Evolutionary conservation across 1,140 invertebrate species (phyloP).

Genomic region (Drosophila equinoxialis): DNA sequence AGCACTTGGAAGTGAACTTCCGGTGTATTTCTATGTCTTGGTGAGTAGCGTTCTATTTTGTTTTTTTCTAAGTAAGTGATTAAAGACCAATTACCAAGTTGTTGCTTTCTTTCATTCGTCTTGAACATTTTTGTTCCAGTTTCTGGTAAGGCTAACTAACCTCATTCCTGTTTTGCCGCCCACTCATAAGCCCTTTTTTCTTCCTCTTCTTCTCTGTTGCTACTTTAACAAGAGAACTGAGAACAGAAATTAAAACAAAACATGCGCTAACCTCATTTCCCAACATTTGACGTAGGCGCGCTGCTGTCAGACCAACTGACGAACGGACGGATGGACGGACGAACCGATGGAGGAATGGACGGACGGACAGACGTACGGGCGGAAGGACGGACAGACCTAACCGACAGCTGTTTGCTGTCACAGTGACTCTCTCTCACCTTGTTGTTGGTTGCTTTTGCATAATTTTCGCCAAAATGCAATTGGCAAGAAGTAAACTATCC

Average conservation of each 20-base stretch:
- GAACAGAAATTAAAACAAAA: conserved; percentile 52
- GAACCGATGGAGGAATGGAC: no score
- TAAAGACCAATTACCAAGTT: conserved; percentile 14
- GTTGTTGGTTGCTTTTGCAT: conserved; percentile 25
- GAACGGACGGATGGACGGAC: no score
- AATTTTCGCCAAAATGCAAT: conserved; percentile 40
- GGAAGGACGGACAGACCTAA: conserved; percentile 3
- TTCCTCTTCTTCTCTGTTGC: not conserved
- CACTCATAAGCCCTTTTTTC: conserved; percentile 25
- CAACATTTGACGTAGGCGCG: conserved; percentile 26
- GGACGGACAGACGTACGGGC: not conserved
- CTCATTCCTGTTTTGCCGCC: conserved; percentile 40
- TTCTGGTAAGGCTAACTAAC: conserved; percentile 29
- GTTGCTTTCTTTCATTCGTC: conserved; percentile 2
- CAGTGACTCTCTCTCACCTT: conserved; percentile 64
- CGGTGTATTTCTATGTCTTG: not conserved
- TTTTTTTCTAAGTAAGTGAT: conserved; percentile 6
- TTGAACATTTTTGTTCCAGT: conserved; percentile 17
- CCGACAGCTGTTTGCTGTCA: conserved; percentile 74
- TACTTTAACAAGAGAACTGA: conserved; percentile 1
- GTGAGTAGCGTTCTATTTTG: not conserved
- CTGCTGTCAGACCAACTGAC: conserved; percentile 12
- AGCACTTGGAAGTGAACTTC: conserved; percentile 2
- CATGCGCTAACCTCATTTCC: conserved; percentile 68
- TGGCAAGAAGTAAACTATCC: conserved; percentile 4